Evolutionary conservation across 2,797 vertebrate genomes (phyloP).

Genomic region (Microctenopoma lineatum): DNA sequence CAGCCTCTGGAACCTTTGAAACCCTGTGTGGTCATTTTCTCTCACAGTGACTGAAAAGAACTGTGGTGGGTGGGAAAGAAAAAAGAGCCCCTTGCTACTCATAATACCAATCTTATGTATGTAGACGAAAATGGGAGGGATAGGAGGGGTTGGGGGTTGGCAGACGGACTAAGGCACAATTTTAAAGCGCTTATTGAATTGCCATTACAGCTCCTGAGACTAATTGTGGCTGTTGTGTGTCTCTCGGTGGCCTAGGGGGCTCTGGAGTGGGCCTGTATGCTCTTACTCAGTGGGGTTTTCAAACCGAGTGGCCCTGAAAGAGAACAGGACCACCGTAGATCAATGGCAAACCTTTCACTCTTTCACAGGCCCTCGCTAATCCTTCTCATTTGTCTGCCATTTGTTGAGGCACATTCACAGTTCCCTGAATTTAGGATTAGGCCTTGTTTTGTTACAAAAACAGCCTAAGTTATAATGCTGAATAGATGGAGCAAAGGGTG

Average conservation of each 20-base stretch:
- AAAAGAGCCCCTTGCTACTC: constrained; percentile 75
- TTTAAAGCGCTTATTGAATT: constrained; percentile 84
- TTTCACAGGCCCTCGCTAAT: constrained; percentile 83
- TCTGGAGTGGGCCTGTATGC: constrained; percentile 82
- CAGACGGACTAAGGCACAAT: constrained; percentile 76
- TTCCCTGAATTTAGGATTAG: constrained; percentile 86
- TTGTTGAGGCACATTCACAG: constrained; percentile 86
- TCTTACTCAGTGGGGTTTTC: constrained; percentile 83
- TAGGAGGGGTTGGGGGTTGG: constrained; percentile 69
- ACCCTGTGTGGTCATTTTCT: constrained; percentile 83
- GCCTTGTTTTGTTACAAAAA: constrained; percentile 87
- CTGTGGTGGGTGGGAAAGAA: constrained; percentile 80
- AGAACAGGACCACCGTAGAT: constrained; percentile 85
- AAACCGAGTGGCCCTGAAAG: constrained; percentile 84
- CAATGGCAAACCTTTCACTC: constrained; percentile 84
- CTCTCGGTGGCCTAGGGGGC: constrained; percentile 79
- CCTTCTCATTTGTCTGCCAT: constrained; percentile 85
- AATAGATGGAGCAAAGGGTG: constrained; percentile 76
- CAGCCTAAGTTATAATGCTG: constrained; percentile 82
- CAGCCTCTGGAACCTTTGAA: constrained; percentile 79
- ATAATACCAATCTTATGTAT: constrained; percentile 84
- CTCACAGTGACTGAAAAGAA: constrained; percentile 79
- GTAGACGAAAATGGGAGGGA: constrained; percentile 74
- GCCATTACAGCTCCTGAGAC: constrained; percentile 83
- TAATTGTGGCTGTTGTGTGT: constrained; percentile 84